Base-by-base conservation (phyloP, 1,140 invertebrate genomes). In the Lepeophtheirus salmonis region DNA sequence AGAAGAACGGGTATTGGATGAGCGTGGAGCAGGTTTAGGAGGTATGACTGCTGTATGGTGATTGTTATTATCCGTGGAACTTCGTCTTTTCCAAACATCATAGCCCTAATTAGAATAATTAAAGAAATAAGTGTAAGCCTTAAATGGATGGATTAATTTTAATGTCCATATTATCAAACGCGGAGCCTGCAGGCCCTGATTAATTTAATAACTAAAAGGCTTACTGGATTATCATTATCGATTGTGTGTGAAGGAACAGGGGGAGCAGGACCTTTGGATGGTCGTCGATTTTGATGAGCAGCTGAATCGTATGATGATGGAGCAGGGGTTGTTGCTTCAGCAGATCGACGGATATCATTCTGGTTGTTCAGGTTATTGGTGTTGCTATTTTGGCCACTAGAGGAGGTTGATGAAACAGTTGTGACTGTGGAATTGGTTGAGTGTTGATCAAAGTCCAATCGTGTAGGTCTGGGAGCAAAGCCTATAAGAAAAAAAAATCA, bases 401-500 rank as follows among this genome's bases (percentile, higher is more conserved):
- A 12, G 50, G 10, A 12, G 50, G 13, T 51, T 10, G 30, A 41
- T 6, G 30, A 41, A 10, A 41, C 30, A n/a, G 30, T 41, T 41
- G 30, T 41, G 30, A 41, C 30, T 41, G 30, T 41, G 2, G 50
- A 24, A n/a, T 17, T 48, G 17, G n/a, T 25, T 16, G 21, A 21
- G 17, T 18, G 20, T 17, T 55, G 49, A 18, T 61, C 59, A 18
- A 61, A 61, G 25, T 61, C 59, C 16, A 61, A 24, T n/a, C 51
- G 41, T 14, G 59, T 61, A 18, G 59, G 59, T 21, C 59, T n/a
- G 12, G 59, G 59, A n/a, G 49, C 59, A 50, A 61, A 61, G 16
- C 59, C 59, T 61, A 23, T 12, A 61, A 56, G 24, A 24, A 26
- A 23, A n/a, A 6, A 24, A 55, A 55, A 21, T 21, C 12, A 25